Evolutionary conservation across 1,140 invertebrate genomes (phyloP).

Genomic region (Drosophila biarmipes): DNA sequence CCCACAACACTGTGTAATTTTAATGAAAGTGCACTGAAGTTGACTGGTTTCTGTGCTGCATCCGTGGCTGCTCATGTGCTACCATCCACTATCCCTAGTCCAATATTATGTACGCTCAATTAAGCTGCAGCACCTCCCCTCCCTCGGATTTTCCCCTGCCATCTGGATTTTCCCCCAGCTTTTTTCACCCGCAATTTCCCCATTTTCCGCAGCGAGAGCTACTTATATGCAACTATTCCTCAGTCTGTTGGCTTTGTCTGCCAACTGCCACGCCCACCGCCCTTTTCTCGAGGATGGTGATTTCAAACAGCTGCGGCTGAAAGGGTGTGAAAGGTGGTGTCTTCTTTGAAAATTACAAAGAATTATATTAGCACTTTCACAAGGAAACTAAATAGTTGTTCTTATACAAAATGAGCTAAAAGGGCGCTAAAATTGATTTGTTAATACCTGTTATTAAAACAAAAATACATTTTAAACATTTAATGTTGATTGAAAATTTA

Average conservation of each 20-base stretch:
- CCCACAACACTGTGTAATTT: slow-evolving; percentile 2
- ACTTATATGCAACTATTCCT: slow-evolving; percentile 46
- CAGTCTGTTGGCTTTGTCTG: slow-evolving; percentile 34
- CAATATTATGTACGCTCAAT: slow-evolving; percentile 69
- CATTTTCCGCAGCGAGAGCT: neutral
- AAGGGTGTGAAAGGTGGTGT: no score
- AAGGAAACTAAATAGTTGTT: no score
- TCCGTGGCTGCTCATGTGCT: slow-evolving; percentile 19
- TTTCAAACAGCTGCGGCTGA: neutral
- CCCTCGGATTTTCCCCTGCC: neutral
- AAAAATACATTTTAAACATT: no score
- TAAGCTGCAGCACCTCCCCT: slow-evolving; percentile 36
- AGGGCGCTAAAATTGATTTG: no score
- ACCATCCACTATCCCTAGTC: slow-evolving; percentile 2
- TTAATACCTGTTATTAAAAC: no score
- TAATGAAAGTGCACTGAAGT: slow-evolving; percentile 40
- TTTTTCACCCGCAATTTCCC: neutral
- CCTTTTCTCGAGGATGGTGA: neutral
- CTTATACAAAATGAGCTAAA: no score
- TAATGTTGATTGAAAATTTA: no score
- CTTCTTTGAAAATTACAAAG: no score
- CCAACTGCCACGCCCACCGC: neutral
- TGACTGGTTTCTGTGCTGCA: slow-evolving; percentile 16
- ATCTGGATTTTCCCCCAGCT: neutral
- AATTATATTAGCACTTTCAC: no score